Conservation (phyloP, 2,113 vertebrate genomes). For the Saguinus midas region DNA sequence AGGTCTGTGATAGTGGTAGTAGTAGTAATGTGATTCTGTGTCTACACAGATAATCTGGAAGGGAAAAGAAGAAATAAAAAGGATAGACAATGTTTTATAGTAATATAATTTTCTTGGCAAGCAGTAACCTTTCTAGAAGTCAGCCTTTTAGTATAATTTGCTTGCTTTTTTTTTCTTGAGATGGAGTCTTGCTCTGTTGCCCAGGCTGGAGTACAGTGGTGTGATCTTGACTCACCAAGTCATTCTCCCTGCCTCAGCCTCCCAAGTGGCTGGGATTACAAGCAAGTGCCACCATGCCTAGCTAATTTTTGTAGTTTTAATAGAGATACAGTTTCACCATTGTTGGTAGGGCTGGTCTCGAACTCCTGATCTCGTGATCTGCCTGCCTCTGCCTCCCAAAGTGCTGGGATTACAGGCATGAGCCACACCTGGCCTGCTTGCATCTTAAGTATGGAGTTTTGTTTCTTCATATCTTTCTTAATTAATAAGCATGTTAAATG, state of each 20-base stretch:
- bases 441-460: not conserved
- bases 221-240: too few species aligned
- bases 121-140: not conserved
- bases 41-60: conserved; percentile 14
- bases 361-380: not conserved
- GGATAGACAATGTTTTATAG: conserved; percentile 17
- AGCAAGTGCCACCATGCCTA: too few species aligned
- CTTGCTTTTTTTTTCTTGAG: not conserved
- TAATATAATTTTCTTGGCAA: not conserved
- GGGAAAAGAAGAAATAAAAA: conserved; percentile 38
- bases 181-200: too few species aligned
- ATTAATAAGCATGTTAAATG: conserved; percentile 30
- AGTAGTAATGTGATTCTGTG: not conserved
- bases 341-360: not conserved
- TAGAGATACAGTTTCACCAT: not conserved
- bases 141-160: conserved; percentile 24
- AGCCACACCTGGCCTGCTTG: not conserved
- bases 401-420: not conserved
- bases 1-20: too few species aligned
- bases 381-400: not conserved
- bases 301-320: too few species aligned
- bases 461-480: conserved; percentile 9
- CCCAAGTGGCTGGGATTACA: too few species aligned
- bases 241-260: too few species aligned
- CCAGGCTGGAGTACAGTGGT: too few species aligned